Evolutionary conservation across 2,113 vertebrate species (phyloP).

Genomic region (Daphoenositta chrysoptera): DNA sequence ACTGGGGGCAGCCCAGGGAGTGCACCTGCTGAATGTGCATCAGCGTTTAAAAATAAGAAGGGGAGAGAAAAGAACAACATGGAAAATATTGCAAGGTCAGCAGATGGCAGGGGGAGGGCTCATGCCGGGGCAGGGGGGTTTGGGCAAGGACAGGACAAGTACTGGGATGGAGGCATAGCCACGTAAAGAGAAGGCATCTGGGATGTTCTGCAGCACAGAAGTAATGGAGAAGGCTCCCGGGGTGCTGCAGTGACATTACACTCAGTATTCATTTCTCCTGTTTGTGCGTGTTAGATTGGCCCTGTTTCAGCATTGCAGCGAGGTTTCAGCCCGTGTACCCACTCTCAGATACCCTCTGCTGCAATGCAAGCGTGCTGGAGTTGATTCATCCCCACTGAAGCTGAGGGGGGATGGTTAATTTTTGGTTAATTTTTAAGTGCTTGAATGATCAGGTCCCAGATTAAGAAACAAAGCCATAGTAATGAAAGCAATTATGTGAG

Average conservation of each 20-base stretch:
- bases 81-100: conserved; percentile 40
- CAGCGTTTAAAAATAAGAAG: conserved; percentile 32
- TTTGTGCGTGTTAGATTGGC: neutral
- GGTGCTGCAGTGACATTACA: neutral
- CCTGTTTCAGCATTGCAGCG: neutral
- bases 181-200: neutral
- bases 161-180: neutral
- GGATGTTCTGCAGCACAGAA: neutral
- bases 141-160: neutral
- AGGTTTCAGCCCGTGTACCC: neutral
- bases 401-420: too few species aligned
- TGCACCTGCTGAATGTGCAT: neutral
- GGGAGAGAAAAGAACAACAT: neutral
- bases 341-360: neutral
- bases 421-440: neutral
- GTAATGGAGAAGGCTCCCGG: neutral
- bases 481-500: neutral
- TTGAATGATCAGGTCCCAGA: neutral
- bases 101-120: neutral
- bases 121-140: neutral
- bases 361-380: neutral
- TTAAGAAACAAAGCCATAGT: neutral
- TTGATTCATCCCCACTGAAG: neutral
- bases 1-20: neutral
- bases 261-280: neutral